Evolutionary conservation across 2,797 vertebrate genomes (phyloP), one percentile per base, ranked within the genome.

Genomic region (Anableps anableps): DNA sequence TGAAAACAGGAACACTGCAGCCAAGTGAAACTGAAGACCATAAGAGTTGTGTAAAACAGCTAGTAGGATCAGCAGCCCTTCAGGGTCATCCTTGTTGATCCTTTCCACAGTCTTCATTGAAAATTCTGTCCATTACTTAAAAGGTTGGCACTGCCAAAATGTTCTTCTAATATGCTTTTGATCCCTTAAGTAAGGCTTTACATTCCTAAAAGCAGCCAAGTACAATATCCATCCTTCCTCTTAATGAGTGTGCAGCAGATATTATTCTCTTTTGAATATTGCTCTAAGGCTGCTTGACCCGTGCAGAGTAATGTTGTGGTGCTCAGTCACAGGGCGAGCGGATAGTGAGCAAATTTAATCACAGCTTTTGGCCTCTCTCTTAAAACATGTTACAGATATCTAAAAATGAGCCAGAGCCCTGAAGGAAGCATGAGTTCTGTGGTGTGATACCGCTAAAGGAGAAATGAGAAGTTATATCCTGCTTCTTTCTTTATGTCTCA

Each of bases 331-430:
- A 83, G 73, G 88, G 83, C 75, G 80, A 86, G 80, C 76, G 58
- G 76, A 58, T 91, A 94, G 93, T 92, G 88, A 93, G 80, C 19
- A 45, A 82, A 91, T 92, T 92, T 92, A 93, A 93, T 92, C 84
- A 84, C 86, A 86, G 84, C 88, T 87, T 88, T 86, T 64, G 77
- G 91, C 88, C 78, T 89, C 84, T 83, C 45, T 60, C 77, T 58
- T n/a, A 74, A 82, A 89, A 84, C 83, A 86, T 72, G 76, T 80
- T 86, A 90, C 79, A 58, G 48, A 78, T 60, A 83, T 89, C 81
- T 84, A 82, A 81, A 88, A 90, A 86, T 68, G 77, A 83, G 73
- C 79, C 10, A 3, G 4, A 73, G 77, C 75, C 78, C 84, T 34
- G 16, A 38, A 86, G 80, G 36, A 79, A 43, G 78, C 10, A 62